Evolutionary conservation across 1,140 invertebrate species (phyloP).

Genomic region (Drosophila repleta): DNA sequence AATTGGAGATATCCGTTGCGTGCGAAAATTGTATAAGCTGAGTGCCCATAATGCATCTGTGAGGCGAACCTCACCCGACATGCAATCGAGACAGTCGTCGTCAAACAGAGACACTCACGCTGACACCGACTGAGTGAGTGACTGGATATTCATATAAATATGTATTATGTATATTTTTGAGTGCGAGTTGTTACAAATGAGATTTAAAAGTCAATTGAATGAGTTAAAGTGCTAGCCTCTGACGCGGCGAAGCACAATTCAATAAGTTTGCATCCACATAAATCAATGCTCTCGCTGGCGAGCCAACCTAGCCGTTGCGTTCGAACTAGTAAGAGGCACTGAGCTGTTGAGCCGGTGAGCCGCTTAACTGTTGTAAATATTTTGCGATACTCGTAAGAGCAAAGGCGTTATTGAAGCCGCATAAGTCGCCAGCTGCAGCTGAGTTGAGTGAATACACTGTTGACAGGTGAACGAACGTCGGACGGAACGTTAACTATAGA

Average conservation of each 20-base stretch:
- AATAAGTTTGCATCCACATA: constrained; percentile 27
- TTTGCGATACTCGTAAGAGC: constrained; percentile 21
- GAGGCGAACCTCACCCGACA: constrained; percentile 18
- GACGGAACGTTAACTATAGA: constrained; percentile 2
- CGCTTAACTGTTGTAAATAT: constrained; percentile 2
- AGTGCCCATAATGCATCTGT: constrained; percentile 24
- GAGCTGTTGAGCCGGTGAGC: neutral
- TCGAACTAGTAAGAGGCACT: neutral
- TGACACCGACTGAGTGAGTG: constrained; percentile 8
- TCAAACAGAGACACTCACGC: constrained; percentile 1
- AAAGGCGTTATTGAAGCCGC: constrained; percentile 34
- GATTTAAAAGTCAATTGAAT: neutral
- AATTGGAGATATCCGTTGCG: constrained; percentile 6
- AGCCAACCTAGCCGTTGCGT: neutral
- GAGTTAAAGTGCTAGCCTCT: constrained; percentile 38
- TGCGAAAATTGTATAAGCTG: constrained; percentile 19
- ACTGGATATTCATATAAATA: neutral
- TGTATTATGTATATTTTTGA: no score
- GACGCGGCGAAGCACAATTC: constrained; percentile 45
- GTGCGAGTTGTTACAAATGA: neutral
- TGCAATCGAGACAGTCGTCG: neutral
- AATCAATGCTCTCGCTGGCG: neutral
- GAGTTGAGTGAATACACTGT: constrained; percentile 11
- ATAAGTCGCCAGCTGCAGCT: constrained; percentile 38
- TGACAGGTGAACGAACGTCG: constrained; percentile 49